A percentile compares a stretch with the other conserved stretches of the same genome.
phyloP scores from a whole-genome alignment of 2,113 vertebrate species.

The Trinectes maculatus region DNA sequence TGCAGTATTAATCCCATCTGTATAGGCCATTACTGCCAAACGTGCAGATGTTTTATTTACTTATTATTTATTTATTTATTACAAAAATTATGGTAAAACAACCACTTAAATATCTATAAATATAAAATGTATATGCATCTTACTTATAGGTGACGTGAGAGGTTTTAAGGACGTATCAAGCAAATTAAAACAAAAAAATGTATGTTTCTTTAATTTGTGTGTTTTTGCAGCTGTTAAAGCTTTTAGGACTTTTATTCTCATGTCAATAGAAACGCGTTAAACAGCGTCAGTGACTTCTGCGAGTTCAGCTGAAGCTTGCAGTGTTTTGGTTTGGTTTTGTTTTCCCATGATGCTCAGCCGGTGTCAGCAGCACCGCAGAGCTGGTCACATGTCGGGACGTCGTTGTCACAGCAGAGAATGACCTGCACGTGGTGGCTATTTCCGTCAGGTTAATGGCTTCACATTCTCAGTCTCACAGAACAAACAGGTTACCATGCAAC shows the following conservation, averaged over 20 bases:
- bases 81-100: no score
- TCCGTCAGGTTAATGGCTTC: constrained; percentile 67
- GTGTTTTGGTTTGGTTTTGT: background rate
- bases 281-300: no score
- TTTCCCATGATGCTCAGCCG: background rate
- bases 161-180: no score
- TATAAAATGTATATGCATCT: no score
- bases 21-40: no score
- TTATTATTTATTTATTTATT: no score
- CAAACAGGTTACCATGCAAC: constrained; percentile 43
- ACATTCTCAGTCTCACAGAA: constrained; percentile 59
- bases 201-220: background rate
- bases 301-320: no score
- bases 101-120: no score
- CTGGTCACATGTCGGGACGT: constrained; percentile 50
- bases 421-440: constrained; percentile 65
- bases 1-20: no score
- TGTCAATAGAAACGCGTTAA: background rate
- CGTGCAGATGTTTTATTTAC: no score
- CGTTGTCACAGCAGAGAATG: constrained; percentile 61
- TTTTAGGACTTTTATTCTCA: background rate
- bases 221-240: background rate
- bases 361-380: constrained; percentile 26
- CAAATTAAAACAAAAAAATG: no score
- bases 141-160: no score